These are phyloP conservation scores for Lutraria lutraria DNA, from an alignment of 2,888 invertebrate genomes.

Conservation along the genomic window DNA sequence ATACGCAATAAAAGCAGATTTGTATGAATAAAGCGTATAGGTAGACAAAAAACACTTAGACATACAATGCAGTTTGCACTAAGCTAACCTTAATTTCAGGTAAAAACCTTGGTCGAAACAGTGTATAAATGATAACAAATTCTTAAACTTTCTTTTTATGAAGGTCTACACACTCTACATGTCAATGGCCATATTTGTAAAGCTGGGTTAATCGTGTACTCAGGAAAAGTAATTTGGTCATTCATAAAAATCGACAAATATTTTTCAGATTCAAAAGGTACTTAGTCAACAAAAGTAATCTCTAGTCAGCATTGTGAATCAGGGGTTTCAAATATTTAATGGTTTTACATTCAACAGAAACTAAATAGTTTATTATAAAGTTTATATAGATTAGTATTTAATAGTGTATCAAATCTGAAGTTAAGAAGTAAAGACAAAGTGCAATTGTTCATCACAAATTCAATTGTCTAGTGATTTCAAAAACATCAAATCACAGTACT, in stretches of 20 bases:
- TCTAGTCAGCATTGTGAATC: neutral
- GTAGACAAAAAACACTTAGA: conserved; percentile 17
- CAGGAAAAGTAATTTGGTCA: conserved; percentile 49
- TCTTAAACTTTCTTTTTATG: conserved; percentile 42
- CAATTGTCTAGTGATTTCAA: neutral
- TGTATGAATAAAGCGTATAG: neutral
- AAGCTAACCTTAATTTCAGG: conserved; percentile 39
- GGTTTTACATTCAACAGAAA: conserved; percentile 18
- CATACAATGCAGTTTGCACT: conserved; percentile 3
- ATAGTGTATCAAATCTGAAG: neutral
- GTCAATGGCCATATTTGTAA: conserved; percentile 45
- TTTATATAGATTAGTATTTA: conserved; percentile 1
- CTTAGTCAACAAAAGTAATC: conserved; percentile 33
- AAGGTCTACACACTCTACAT: conserved; percentile 37
- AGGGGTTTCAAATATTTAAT: conserved; percentile 2
- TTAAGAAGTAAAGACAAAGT: neutral
- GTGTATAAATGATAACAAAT: conserved; percentile 53
- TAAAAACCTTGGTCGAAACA: conserved; percentile 48
- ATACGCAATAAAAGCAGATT: neutral
- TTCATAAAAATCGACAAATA: conserved; percentile 50
- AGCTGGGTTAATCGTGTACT: conserved; percentile 44
- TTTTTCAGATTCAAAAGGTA: conserved; percentile 33
- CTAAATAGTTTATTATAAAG: conserved; percentile 4
- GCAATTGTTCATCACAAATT: neutral
- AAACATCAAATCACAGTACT: neutral